Evolutionary conservation across 2,888 invertebrate species (phyloP), one percentile per base, ranked within the genome.

Genomic region (Thera britannica): DNA sequence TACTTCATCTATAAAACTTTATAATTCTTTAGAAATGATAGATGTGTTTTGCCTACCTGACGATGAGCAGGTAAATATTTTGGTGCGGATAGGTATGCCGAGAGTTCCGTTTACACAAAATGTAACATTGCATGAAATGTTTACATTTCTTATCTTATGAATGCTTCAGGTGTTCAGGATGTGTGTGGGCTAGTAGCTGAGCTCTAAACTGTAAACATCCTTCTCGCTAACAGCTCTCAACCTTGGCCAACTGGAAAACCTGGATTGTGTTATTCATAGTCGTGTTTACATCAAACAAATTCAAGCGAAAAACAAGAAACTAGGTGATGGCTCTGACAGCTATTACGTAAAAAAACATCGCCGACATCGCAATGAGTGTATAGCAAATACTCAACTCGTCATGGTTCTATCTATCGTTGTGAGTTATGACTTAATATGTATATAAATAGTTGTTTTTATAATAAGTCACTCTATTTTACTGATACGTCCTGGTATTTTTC

Each of bases 171-270:
- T 67, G 65, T 74, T 79, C 73, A 71, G 69, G 61, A 66, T 70
- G 71, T 75, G 68, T 72, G 75, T 80, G 80, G 78, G 78, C 77
- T 82, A 72, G 73, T 67, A 41, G 5, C 36, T 73, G 72, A 68
- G 46, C 59, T 62, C 35, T 57, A 41, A 41, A 41, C 41, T 7
- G 82, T 84, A 87, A 86, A 88, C 84, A 86, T 71, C 77, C 67
- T 72, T 62, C 72, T 73, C 70, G 71, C 68, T 75, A 76, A 78
- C 73, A 77, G 73, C 68, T 72, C 69, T 75, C 79, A 84, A 90
- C 92, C 91, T 92, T 92, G 91, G 87, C 87, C 87, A 81, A 86
- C 77, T 85, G 71, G 75, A 77, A 23, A 75, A 84, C 82, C 84
- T 86, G 87, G 84, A 83, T 77, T 73, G 73, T 84, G 82, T 89